Evolutionary conservation across 1,140 invertebrate genomes (phyloP).

Genomic region (Drosophila burlai): DNA sequence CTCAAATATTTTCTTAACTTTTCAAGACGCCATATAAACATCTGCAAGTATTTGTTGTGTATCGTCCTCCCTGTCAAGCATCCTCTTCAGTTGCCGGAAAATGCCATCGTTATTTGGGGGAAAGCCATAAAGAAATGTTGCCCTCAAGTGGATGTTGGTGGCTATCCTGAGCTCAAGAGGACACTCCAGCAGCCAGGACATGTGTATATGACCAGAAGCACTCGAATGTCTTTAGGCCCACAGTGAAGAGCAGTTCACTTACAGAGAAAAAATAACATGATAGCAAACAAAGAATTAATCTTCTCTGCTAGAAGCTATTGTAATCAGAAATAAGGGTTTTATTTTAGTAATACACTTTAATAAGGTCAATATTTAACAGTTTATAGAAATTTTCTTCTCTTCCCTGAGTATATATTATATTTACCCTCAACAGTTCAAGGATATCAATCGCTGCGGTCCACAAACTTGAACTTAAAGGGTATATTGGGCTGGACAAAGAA

Average conservation of each 20-base stretch:
- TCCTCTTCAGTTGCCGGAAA: conserved; percentile 31
- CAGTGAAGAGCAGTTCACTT: background rate
- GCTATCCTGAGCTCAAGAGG: conserved; percentile 47
- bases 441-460: conserved; percentile 52
- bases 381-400: too few relatives aligned
- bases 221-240: conserved; percentile 44
- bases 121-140: conserved; percentile 43
- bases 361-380: too few relatives aligned
- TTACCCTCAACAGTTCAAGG: background rate
- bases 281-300: background rate
- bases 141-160: conserved; percentile 45
- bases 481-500: conserved; percentile 76
- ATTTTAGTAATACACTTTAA: background rate
- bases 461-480: conserved; percentile 79
- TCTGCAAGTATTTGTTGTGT: conserved; percentile 5
- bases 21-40: background rate
- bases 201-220: conserved; percentile 21
- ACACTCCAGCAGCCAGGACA: conserved; percentile 33
- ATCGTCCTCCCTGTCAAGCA: conserved; percentile 15
- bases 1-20: background rate
- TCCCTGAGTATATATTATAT: conserved; percentile 6
- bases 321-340: background rate
- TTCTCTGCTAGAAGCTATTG: background rate
- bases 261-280: background rate
- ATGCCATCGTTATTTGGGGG: conserved; percentile 45